Base-by-base conservation (phyloP, 2,797 vertebrate species). In the Onychomys leucogaster region DNA sequence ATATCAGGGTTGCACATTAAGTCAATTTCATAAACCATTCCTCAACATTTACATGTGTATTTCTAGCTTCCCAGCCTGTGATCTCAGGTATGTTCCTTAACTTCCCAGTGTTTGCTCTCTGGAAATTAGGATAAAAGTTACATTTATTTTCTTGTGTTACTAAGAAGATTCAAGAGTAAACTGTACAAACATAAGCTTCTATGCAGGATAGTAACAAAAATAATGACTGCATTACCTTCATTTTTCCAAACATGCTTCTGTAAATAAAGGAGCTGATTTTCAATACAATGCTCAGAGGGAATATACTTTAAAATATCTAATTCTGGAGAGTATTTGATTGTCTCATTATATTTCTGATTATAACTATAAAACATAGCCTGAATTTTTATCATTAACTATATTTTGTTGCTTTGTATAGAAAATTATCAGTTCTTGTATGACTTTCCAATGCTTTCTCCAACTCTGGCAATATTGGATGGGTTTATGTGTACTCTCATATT, bases 341-440 rank as follows among this genome's bases (percentile, higher is more conserved):
- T 29, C 93, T 34, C 5, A 34, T 96, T 97, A 85, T 85, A 69
- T 91, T 75, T 92, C 41, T 95, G 92, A 95, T 89, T 41, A 43
- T 12, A 93, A 23, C 34, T 49, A 2, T 73, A 91, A 96, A 86
- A 87, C 34, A 93, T 32, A 97, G 87, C 34, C 89, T 95, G 34
- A 90, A 92, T 77, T 0, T 17, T 92, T 92, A 94, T 89, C 80
- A 82, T 85, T 96, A 94, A 75, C 23, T 52, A 3, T 10, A 32
- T 25, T 96, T 55, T 41, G 78, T 65, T 83, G 27, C 9, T 90
- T 2, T 91, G 0, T 0, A 84, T 77, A 86, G 59, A 93, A 97
- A 6, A 88, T 1, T 75, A 89, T 92, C 97, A 96, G 92, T 71
- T 67, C 83, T 16, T 94, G 93, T 95, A 37, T 86, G 96, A 98